Percentiles rank a stretch among this genome's conserved stretches.
phyloP scores from a whole-genome alignment of 2,113 vertebrate genomes.

The Ammodytes dubius region DNA sequence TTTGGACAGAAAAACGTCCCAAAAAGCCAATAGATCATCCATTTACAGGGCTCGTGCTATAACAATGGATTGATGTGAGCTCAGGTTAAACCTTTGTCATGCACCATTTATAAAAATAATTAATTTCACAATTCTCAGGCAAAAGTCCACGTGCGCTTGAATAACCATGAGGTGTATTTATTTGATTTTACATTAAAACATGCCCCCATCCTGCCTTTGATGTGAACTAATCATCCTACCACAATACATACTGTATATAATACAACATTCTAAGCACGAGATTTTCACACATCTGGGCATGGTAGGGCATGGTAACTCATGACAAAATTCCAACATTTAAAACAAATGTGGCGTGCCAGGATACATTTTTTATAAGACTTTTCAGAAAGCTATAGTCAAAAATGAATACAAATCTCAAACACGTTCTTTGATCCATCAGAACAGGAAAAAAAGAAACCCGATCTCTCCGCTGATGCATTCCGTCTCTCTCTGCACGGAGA shows the following conservation, averaged over 20 bases:
- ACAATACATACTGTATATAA: slow-evolving; percentile 15
- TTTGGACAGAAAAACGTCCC: not conserved
- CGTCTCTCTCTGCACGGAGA: slow-evolving; percentile 49
- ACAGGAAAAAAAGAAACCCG: slow-evolving; percentile 71
- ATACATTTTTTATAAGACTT: slow-evolving; percentile 52
- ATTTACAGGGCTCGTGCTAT: slow-evolving; percentile 4
- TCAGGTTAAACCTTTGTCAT: not conserved
- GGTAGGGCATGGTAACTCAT: slow-evolving; percentile 26
- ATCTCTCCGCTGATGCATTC: slow-evolving; percentile 71
- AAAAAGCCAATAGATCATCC: slow-evolving; percentile 9
- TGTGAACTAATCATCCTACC: slow-evolving; percentile 34
- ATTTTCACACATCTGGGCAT: slow-evolving; percentile 55
- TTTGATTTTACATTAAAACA: slow-evolving; percentile 5
- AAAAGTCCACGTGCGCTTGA: not conserved
- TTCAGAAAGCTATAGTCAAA: slow-evolving; percentile 24
- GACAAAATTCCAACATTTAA: slow-evolving; percentile 42
- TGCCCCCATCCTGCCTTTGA: slow-evolving; percentile 17
- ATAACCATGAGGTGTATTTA: slow-evolving; percentile 13
- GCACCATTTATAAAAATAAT: not conserved
- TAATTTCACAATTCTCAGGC: slow-evolving; percentile 9
- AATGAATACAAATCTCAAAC: slow-evolving; percentile 64
- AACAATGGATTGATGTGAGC: slow-evolving; percentile 1
- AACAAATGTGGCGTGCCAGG: slow-evolving; percentile 49
- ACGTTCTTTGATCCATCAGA: slow-evolving; percentile 79
- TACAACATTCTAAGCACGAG: slow-evolving; percentile 9